phyloP scores from a whole-genome alignment of 2,888 invertebrate genomes.

The Lithosia quadra region DNA sequence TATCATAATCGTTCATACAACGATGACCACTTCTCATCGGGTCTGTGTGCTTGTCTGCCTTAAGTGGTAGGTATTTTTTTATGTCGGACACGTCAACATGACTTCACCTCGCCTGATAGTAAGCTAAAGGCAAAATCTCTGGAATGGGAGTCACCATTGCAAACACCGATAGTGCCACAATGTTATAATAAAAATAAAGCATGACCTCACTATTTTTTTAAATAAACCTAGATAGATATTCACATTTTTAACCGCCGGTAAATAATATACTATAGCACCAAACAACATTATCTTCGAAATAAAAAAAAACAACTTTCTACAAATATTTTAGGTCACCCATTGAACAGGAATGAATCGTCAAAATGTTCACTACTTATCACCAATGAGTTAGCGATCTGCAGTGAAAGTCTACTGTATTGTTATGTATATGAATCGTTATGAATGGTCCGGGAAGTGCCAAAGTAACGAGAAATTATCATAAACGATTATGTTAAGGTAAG shows the following conservation, averaged over 20 bases:
- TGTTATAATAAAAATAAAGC: too few relatives aligned
- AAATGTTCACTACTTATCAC: constrained; percentile 27
- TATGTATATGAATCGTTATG: constrained; percentile 30
- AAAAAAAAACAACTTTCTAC: constrained; percentile 32
- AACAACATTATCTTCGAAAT: constrained; percentile 20
- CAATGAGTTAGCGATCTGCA: constrained; percentile 31
- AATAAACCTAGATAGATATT: too few relatives aligned
- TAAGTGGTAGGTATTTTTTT: too few relatives aligned
- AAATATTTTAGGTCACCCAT: constrained; percentile 38
- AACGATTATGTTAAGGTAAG: constrained; percentile 3
- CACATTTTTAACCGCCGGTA: neutral
- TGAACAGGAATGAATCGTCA: constrained; percentile 44
- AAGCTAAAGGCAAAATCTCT: too few relatives aligned
- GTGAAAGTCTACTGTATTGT: constrained; percentile 45
- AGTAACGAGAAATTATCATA: constrained; percentile 22
- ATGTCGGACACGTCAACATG: too few relatives aligned
- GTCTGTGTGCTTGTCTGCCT: too few relatives aligned
- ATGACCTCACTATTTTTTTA: too few relatives aligned
- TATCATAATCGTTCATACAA: too few relatives aligned
- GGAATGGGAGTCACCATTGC: too few relatives aligned
- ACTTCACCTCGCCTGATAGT: too few relatives aligned
- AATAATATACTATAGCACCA: neutral
- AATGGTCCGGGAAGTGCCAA: constrained; percentile 8
- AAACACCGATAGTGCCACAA: too few relatives aligned
- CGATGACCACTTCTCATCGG: too few relatives aligned